Percentiles rank a stretch among this genome's conserved stretches.
phyloP scores from a whole-genome alignment of 2,113 vertebrate species.

The Epinephelus moara region DNA sequence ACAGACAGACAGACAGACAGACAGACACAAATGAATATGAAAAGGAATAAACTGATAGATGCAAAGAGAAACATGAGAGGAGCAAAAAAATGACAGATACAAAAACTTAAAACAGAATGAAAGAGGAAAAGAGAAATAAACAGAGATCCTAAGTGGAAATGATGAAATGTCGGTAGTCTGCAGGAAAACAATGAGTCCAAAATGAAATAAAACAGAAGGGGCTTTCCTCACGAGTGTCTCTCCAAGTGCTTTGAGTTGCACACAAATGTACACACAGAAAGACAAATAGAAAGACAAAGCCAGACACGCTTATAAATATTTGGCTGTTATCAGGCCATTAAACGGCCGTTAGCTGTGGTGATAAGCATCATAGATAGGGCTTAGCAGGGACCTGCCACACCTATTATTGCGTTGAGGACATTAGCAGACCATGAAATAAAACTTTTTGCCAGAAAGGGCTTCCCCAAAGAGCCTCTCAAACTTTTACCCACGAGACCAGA shows the following conservation, averaged over 20 bases:
- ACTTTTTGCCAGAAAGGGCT: too few species aligned
- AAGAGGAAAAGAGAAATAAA: conserved; percentile 25
- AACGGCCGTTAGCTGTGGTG: too few species aligned
- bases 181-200: conserved; percentile 37
- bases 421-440: too few species aligned
- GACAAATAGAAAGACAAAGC: conserved; percentile 16
- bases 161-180: conserved; percentile 18
- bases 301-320: not conserved
- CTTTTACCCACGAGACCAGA: too few species aligned
- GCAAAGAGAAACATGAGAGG: not conserved
- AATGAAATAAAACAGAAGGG: conserved; percentile 42
- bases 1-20: too few species aligned
- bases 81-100: not conserved
- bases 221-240: conserved; percentile 30
- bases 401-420: too few species aligned
- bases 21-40: conserved; percentile 23
- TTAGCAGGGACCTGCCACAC: too few species aligned
- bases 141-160: conserved; percentile 46
- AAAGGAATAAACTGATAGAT: conserved; percentile 11
- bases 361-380: too few species aligned
- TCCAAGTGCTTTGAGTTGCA: not conserved
- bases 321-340: too few species aligned
- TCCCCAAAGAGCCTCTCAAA: too few species aligned
- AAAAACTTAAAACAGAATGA: conserved; percentile 13
- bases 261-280: not conserved